Evolutionary conservation across 2,888 invertebrate genomes (phyloP).

Genomic region (Drosophila crucigera): DNA sequence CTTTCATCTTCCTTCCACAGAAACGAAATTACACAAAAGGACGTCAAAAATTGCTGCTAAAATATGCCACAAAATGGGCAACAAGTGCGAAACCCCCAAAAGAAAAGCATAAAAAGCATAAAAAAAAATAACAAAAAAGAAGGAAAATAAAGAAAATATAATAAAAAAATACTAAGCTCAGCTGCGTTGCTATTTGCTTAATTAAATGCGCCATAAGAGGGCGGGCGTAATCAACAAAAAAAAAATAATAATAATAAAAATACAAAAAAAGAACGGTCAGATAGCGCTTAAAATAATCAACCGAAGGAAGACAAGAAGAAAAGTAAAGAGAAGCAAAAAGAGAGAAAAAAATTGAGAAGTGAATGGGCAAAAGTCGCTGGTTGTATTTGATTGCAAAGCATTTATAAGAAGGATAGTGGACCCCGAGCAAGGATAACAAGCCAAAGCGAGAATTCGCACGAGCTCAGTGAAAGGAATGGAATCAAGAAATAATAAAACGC

Average conservation of each 20-base stretch:
- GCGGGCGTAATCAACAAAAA: constrained; percentile 6
- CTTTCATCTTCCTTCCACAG: neutral
- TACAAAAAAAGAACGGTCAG: constrained; percentile 42
- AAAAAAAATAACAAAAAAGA: constrained; percentile 18
- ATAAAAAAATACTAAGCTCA: constrained; percentile 40
- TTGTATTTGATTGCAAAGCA: constrained; percentile 71
- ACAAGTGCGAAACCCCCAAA: constrained; percentile 55
- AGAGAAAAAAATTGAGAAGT: constrained; percentile 6
- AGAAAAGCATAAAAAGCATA: constrained; percentile 46
- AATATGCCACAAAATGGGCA: constrained; percentile 57
- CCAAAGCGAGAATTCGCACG: constrained; percentile 34
- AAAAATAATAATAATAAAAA: constrained; percentile 13
- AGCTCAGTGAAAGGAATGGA: constrained; percentile 48
- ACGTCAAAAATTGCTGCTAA: constrained; percentile 17
- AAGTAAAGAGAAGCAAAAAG: constrained; percentile 26
- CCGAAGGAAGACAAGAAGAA: constrained; percentile 17
- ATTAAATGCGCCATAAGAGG: constrained; percentile 66
- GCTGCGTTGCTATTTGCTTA: constrained; percentile 71
- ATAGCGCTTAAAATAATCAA: constrained; percentile 48
- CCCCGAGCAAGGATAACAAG: constrained; percentile 37
- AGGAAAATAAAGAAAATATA: constrained; percentile 13
- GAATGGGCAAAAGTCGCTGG: constrained; percentile 22
- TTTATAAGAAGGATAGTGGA: constrained; percentile 53
- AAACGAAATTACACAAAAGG: neutral
- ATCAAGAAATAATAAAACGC: constrained; percentile 62